Percentiles rank a stretch among this genome's conserved stretches.
These are phyloP conservation scores for Samia ricini DNA, from an alignment of 1,140 invertebrate species.

Conservation along the genomic window DNA sequence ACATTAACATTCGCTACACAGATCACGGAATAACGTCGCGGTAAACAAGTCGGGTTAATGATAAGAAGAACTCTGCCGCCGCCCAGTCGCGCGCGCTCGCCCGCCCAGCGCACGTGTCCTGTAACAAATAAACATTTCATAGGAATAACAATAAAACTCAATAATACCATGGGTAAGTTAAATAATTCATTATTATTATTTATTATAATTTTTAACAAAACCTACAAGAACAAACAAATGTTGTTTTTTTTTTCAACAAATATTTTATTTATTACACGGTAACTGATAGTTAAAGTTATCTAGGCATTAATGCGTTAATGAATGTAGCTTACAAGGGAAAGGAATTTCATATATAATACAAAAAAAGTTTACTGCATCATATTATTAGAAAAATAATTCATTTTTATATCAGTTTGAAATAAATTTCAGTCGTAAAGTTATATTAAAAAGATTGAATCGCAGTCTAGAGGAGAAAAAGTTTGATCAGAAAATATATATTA, in stretches of 20 bases:
- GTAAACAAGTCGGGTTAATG: conserved; percentile 66
- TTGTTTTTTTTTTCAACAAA: background rate
- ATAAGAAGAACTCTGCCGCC: conserved; percentile 53
- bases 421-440: too few relatives aligned
- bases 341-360: too few relatives aligned
- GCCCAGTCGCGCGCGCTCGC: conserved; percentile 59
- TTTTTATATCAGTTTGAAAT: too few relatives aligned
- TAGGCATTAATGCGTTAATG: too few relatives aligned
- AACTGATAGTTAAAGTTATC: background rate
- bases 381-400: too few relatives aligned
- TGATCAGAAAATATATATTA: too few relatives aligned
- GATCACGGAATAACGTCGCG: conserved; percentile 32
- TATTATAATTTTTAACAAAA: background rate
- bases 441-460: too few relatives aligned
- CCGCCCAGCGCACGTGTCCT: conserved; percentile 53
- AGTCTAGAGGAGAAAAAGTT: too few relatives aligned
- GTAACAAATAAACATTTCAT: conserved; percentile 6
- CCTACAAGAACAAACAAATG: background rate
- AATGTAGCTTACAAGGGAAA: too few relatives aligned
- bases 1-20: conserved; percentile 22
- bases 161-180: conserved; percentile 9
- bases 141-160: background rate
- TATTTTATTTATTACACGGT: background rate
- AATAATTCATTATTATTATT: background rate
- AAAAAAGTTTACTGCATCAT: too few relatives aligned